Base-by-base conservation (phyloP, 2,113 vertebrate genomes). In the Pygoscelis antarcticus region DNA sequence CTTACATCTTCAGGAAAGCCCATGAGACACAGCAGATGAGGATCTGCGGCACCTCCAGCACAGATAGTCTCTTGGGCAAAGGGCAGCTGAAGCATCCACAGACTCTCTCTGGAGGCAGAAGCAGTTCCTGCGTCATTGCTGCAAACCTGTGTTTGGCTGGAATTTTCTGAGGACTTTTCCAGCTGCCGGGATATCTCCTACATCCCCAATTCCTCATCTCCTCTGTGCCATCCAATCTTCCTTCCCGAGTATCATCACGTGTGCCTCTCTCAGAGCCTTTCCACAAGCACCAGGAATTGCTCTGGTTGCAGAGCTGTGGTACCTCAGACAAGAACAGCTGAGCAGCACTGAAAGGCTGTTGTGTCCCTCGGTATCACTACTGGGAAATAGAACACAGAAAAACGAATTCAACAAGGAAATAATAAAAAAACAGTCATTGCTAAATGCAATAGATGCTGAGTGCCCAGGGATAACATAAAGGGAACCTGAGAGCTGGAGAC, bases 181-280 rank as follows among this genome's bases (percentile, higher is more conserved):
- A 54, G 22, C 42, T 77, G 54, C 54, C 12, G 1, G 47, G 60
- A 30, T 66, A n/a, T 23, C 58, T 75, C 54, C n/a, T 46, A 6
- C 0, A 0, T 40, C n/a, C 47, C 29, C 0, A 0, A 17, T 61
- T 34, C 60, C 29, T 68, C 27, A 6, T 34, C 32, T 54, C 27
- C 40, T 62, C 36, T n/a, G 10, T 62, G 76, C 42, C 76, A 44
- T 15, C 36, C 25, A 21, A 47, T 68, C 54, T 29, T 46, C 49
- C 58, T 83, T 46, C 58, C 51, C 29, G 30, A 23, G 19, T 10
- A 7, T 9, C 30, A 38, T 3, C 58, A 5, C 4, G 0, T 0
- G 7, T 71, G 46, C 46, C 36, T 61, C 40, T 38, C 69, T 40
- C 34, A n/a, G 3, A 51, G 70, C 74, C 69, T 40, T 61, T 51